These are phyloP conservation scores for Criorhina ranunculi DNA, from an alignment of 2,888 invertebrate species.

Conservation along the genomic window DNA sequence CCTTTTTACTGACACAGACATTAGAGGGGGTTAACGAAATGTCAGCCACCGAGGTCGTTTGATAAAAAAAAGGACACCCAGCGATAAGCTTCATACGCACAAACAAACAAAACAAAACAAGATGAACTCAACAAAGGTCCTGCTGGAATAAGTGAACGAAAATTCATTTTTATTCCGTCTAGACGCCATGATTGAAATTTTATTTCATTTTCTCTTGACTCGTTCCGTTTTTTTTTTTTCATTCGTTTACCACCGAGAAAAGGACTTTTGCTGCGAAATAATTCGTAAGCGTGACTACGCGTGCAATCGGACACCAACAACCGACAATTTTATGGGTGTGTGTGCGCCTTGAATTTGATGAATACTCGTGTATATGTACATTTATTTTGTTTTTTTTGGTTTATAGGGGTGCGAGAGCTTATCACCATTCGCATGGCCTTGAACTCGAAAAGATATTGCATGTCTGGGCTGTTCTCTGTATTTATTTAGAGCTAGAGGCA, in stretches of 20 bases:
- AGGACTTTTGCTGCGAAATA: slow-evolving; percentile 22
- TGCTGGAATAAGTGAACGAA: slow-evolving; percentile 8
- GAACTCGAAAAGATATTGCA: slow-evolving; percentile 67
- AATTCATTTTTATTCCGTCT: slow-evolving; percentile 55
- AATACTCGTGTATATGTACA: slow-evolving; percentile 1
- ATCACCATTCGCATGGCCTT: slow-evolving; percentile 66
- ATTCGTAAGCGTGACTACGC: slow-evolving; percentile 13
- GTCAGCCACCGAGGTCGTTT: slow-evolving; percentile 10
- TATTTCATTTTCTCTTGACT: slow-evolving; percentile 20
- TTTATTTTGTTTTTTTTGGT: slow-evolving; percentile 43
- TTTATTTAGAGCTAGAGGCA: background rate
- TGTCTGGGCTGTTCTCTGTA: slow-evolving; percentile 36
- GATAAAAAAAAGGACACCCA: slow-evolving; percentile 1
- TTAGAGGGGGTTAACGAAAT: slow-evolving; percentile 10
- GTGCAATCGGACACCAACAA: slow-evolving; percentile 36
- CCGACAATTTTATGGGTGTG: background rate
- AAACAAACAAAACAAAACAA: background rate
- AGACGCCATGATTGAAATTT: slow-evolving; percentile 60
- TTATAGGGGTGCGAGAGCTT: slow-evolving; percentile 3
- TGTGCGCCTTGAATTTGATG: slow-evolving; percentile 20
- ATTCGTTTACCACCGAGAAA: background rate
- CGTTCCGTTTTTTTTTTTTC: background rate
- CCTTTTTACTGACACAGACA: slow-evolving; percentile 41
- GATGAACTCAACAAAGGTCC: slow-evolving; percentile 10
- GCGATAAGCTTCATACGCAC: slow-evolving; percentile 19